Evolutionary conservation across 2,113 vertebrate genomes (phyloP).

Genomic region (Thamnophis sirtalis): DNA sequence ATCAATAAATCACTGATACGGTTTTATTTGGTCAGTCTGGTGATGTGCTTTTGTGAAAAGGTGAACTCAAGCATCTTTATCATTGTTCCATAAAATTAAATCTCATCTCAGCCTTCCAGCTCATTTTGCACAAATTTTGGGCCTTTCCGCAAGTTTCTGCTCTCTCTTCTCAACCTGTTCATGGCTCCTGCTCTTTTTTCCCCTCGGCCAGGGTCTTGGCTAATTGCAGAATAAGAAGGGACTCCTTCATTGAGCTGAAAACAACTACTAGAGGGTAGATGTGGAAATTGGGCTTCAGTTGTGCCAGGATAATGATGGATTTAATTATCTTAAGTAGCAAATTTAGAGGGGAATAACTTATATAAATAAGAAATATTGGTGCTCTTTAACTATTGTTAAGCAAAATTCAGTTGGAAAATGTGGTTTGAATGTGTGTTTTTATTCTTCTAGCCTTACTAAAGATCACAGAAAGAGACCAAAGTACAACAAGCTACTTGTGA

Average conservation of each 20-base stretch:
- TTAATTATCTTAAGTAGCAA: not conserved
- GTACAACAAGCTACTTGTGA: slow-evolving; percentile 93
- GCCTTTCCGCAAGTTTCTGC: not conserved
- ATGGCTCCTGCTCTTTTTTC: not conserved
- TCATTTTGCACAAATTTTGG: not conserved
- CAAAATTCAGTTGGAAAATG: not conserved
- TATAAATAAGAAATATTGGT: not conserved
- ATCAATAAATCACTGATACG: not conserved
- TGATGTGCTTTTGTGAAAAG: not conserved
- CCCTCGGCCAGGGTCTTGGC: not conserved
- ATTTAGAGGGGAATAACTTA: not conserved
- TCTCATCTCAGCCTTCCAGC: not conserved
- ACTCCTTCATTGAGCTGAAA: not conserved
- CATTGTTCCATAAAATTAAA: not conserved
- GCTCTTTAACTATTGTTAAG: not conserved
- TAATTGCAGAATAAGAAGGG: not conserved
- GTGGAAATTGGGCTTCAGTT: not conserved
- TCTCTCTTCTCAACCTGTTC: not conserved
- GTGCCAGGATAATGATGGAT: not conserved
- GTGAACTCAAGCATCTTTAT: not conserved
- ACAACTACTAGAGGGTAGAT: not conserved
- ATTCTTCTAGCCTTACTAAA: slow-evolving; percentile 86
- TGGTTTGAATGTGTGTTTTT: not conserved
- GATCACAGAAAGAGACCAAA: slow-evolving; percentile 99
- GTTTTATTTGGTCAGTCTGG: not conserved